These are phyloP conservation scores for Osmerus eperlanus DNA, from an alignment of 2,113 vertebrate genomes.

Conservation along the genomic window DNA sequence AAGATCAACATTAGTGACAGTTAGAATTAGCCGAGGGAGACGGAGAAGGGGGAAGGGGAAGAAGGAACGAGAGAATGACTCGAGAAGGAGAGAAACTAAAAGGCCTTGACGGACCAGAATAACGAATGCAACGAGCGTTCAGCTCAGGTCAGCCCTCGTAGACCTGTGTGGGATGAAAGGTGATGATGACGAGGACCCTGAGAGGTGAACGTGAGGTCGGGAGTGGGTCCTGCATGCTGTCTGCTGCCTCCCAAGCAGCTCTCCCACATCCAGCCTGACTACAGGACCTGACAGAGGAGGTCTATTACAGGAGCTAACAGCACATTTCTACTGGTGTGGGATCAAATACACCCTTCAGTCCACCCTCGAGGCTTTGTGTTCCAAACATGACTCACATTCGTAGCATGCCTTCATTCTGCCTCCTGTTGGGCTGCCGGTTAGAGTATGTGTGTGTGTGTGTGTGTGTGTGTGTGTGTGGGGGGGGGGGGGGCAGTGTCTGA, in stretches of 20 bases:
- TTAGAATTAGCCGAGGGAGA: too few species aligned
- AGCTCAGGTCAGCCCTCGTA: background rate
- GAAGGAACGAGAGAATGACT: too few species aligned
- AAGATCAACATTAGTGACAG: too few species aligned
- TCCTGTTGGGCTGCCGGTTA: constrained; percentile 11
- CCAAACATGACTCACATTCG: constrained; percentile 14
- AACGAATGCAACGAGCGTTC: too few species aligned
- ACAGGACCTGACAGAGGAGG: background rate
- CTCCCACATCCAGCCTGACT: background rate
- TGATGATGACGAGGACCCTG: background rate
- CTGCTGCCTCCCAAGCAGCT: background rate
- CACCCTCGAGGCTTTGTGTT: background rate
- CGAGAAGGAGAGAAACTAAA: too few species aligned
- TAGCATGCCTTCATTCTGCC: constrained; percentile 5
- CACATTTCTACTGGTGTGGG: constrained; percentile 3
- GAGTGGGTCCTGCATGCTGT: background rate
- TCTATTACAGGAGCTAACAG: background rate
- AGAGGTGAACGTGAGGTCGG: background rate
- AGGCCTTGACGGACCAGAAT: too few species aligned
- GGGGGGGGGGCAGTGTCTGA: background rate
- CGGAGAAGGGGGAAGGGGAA: too few species aligned
- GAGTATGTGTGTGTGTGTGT: background rate
- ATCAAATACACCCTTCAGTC: background rate
- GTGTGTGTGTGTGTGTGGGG: background rate
- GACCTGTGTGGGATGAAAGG: background rate